These are phyloP conservation scores for Hypselothyrea guttata DNA, from an alignment of 2,888 invertebrate species.

Conservation along the genomic window DNA sequence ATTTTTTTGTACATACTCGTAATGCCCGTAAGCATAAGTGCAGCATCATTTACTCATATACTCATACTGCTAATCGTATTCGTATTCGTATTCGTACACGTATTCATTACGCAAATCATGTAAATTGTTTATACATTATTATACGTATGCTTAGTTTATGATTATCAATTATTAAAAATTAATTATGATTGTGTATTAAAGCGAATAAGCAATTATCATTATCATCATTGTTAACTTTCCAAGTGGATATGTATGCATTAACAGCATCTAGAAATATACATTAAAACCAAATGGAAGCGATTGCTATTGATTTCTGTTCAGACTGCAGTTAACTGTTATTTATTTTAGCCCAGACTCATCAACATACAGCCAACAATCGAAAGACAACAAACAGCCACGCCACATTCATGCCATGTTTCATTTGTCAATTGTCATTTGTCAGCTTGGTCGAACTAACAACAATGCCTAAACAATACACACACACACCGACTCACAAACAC, in stretches of 20 bases:
- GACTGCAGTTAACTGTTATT: background rate
- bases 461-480: slow-evolving; percentile 20
- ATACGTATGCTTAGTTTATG: slow-evolving; percentile 34
- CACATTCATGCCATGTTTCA: background rate
- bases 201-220: too few relatives aligned
- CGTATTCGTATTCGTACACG: slow-evolving; percentile 25
- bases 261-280: slow-evolving; percentile 43
- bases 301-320: slow-evolving; percentile 24
- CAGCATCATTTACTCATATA: slow-evolving; percentile 36
- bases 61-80: slow-evolving; percentile 25
- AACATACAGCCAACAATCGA: too few relatives aligned
- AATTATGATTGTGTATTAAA: slow-evolving; percentile 34
- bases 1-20: slow-evolving; percentile 38
- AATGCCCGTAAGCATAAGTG: slow-evolving; percentile 31
- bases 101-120: slow-evolving; percentile 59
- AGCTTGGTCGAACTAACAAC: slow-evolving; percentile 45
- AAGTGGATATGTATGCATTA: background rate
- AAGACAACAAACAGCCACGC: slow-evolving; percentile 1
- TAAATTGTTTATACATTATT: slow-evolving; percentile 57
- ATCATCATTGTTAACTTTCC: background rate
- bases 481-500: slow-evolving; percentile 6
- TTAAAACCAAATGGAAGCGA: slow-evolving; percentile 21
- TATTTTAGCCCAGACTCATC: background rate
- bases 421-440: slow-evolving; percentile 8
- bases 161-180: slow-evolving; percentile 39